Base-by-base conservation (phyloP, 2,797 vertebrate genomes). In the Rachycentron canadum region DNA sequence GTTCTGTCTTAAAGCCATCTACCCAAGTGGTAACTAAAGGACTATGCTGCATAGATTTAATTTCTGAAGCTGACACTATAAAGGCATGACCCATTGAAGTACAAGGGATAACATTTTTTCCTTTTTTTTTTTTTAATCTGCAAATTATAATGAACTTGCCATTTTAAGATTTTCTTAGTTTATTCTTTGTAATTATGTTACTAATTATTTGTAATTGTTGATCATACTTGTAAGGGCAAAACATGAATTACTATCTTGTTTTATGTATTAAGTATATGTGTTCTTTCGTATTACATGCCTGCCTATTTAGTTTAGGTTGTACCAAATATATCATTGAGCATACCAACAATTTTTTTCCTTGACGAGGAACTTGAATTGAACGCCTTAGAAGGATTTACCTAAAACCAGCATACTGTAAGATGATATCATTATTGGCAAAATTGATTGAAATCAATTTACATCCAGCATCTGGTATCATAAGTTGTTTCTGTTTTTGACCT, bases 181-280 rank as follows among this genome's bases (percentile, higher is more conserved):
- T 79, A 83, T 76, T 85, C 30, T 86, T 57, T 90, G 84, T 87
- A 85, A 91, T 91, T 88, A 60, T 91, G 69, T 88, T 83, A 88
- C 84, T 84, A 91, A 91, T 91, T 81, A 88, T 91, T 83, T 90
- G 87, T 91, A 89, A 88, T 88, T 88, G 73, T 87, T 89, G 75
- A 91, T 89, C 67, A 80, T 86, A 88, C 85, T 78, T 92, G 84
- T 89, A 78, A 86, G 83, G 81, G 82, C 62, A 83, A 91, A 86
- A 86, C 75, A 82, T 84, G 83, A 87, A 76, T 88, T 76, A 82
- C 82, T 67, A 76, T 74, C 49, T 70, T 83, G 67, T 91, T 87
- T 85, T 81, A 85, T 89, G 83, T 89, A 76, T 65, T 79, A 67
- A 73, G 75, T 84, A 59, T 73, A 65, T 83, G 43, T 87, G 25